phyloP scores from a whole-genome alignment of 2,888 invertebrate genomes.

The Drosophila subsilvestris region DNA sequence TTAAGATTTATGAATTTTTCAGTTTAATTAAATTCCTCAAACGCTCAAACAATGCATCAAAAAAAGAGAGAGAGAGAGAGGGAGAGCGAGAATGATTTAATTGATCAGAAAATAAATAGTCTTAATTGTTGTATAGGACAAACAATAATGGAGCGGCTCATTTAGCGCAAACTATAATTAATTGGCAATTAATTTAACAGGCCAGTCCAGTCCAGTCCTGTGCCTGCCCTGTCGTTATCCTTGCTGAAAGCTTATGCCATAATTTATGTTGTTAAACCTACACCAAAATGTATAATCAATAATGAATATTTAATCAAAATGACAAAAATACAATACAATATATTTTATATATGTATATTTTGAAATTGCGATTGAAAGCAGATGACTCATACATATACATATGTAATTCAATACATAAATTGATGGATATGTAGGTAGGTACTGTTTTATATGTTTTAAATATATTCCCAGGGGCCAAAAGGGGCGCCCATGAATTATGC shows the following conservation, averaged over 20 bases:
- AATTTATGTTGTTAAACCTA: conserved; percentile 32
- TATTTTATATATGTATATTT: not conserved
- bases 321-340: conserved; percentile 6
- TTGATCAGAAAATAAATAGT: conserved; percentile 38
- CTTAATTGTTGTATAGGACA: conserved; percentile 47
- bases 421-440: not conserved
- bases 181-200: conserved; percentile 61
- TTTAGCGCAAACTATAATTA: conserved; percentile 57
- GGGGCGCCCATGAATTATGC: conserved; percentile 67
- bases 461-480: conserved; percentile 1
- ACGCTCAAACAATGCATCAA: not conserved
- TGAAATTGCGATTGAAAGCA: not conserved
- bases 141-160: conserved; percentile 37
- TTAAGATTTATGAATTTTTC: conserved; percentile 22
- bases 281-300: conserved; percentile 39
- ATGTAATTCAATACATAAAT: not conserved
- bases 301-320: conserved; percentile 43
- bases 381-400: not conserved
- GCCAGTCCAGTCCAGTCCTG: not conserved
- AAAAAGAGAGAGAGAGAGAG: conserved; percentile 1
- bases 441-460: conserved; percentile 21
- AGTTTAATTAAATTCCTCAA: conserved; percentile 25
- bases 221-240: conserved; percentile 12
- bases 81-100: conserved; percentile 7
- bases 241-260: conserved; percentile 35